phyloP scores from a whole-genome alignment of 2,113 vertebrate genomes.

The Silurus glanis region DNA sequence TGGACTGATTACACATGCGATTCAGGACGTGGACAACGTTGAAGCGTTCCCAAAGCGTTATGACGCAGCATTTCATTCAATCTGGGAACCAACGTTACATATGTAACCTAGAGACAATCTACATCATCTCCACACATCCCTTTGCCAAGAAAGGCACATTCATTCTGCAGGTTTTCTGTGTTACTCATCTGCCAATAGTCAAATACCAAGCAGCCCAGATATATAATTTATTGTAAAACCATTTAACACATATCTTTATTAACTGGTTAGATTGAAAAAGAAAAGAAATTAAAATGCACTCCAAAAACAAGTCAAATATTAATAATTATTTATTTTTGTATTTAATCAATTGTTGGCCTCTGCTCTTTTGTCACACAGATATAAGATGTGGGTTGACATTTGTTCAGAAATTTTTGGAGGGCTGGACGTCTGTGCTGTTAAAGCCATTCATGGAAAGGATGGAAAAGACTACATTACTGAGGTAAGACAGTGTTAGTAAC shows the following conservation, averaged over 20 bases:
- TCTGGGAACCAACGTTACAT: too few relatives aligned
- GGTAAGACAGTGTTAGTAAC: conserved; percentile 69
- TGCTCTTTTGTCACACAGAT: conserved; percentile 69
- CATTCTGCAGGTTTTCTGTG: neutral
- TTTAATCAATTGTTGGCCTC: neutral
- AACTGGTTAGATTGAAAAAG: neutral
- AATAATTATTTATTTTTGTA: neutral
- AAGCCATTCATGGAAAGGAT: conserved; percentile 96
- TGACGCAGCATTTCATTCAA: too few relatives aligned
- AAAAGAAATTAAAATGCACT: neutral
- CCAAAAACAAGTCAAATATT: neutral
- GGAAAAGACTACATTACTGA: conserved; percentile 98
- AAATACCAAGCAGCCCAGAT: conserved; percentile 10
- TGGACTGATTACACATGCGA: too few relatives aligned
- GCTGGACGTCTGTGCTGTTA: conserved; percentile 95
- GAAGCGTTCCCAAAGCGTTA: too few relatives aligned
- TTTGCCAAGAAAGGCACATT: neutral
- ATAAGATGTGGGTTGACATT: conserved; percentile 93
- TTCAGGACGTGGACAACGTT: too few relatives aligned
- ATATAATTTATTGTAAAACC: neutral
- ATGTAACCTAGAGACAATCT: too few relatives aligned
- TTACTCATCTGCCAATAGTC: conserved; percentile 8
- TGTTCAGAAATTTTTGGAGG: conserved; percentile 95
- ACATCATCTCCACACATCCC: too few relatives aligned
- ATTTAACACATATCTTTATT: neutral